These are phyloP conservation scores for Hepsetus odoe DNA, from an alignment of 2,113 vertebrate genomes.

Conservation along the genomic window DNA sequence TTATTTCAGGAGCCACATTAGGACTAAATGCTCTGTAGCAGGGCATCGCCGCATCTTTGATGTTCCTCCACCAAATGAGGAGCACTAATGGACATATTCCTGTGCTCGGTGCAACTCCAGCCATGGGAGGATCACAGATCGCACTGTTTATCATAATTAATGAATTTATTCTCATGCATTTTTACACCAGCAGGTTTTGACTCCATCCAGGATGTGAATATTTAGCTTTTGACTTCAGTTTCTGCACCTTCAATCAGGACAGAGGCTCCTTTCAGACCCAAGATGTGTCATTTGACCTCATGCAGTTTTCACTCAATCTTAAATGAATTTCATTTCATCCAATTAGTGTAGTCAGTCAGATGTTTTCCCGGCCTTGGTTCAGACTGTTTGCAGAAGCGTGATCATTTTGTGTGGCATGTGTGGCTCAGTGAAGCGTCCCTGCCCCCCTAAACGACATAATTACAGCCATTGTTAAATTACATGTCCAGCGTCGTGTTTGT, in stretches of 20 bases:
- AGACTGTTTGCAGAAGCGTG: background rate
- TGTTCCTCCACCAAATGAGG: constrained; percentile 79
- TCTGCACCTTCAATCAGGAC: background rate
- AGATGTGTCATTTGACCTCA: background rate
- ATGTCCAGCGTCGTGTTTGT: constrained; percentile 37
- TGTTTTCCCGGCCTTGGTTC: background rate
- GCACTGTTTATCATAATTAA: constrained; percentile 47
- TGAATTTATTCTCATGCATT: constrained; percentile 36
- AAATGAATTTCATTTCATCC: background rate
- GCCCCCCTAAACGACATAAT: constrained; percentile 45
- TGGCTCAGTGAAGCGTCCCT: constrained; percentile 16
- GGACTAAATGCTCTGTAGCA: constrained; percentile 79
- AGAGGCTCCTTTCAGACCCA: background rate
- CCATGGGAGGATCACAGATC: constrained; percentile 35
- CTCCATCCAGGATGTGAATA: constrained; percentile 1
- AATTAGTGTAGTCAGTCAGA: constrained; percentile 12
- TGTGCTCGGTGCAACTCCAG: constrained; percentile 30
- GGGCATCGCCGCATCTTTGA: constrained; percentile 79
- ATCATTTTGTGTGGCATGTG: background rate
- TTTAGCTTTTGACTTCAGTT: background rate
- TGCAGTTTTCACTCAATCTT: background rate
- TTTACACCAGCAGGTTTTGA: constrained; percentile 14
- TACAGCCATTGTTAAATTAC: constrained; percentile 45
- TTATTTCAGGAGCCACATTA: constrained; percentile 79
- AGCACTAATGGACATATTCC: constrained; percentile 74